A percentile compares a stretch with the other conserved stretches of the same genome.
Evolutionary conservation across 2,113 vertebrate species (phyloP).

Genomic region (Callocephalon fimbriatum): DNA sequence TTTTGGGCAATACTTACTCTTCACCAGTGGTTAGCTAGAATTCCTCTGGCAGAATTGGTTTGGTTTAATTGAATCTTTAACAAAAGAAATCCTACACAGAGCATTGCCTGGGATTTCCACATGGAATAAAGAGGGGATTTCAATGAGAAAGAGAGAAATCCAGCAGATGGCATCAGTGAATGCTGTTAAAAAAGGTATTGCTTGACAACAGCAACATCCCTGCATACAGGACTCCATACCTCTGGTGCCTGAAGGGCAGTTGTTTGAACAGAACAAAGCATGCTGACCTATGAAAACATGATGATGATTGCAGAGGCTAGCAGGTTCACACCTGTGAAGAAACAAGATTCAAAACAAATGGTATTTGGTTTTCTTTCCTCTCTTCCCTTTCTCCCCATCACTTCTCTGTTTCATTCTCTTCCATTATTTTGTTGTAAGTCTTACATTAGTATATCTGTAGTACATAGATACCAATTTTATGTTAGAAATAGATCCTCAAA

Average conservation of each 20-base stretch:
- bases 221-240: slow-evolving; percentile 72
- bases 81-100: not conserved
- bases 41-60: not conserved
- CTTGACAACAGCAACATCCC: slow-evolving; percentile 78
- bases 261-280: slow-evolving; percentile 82
- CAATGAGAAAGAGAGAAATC: slow-evolving; percentile 84
- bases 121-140: slow-evolving; percentile 79
- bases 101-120: slow-evolving; percentile 79
- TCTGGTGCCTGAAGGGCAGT: slow-evolving; percentile 78
- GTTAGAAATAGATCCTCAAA: not conserved
- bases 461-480: not conserved
- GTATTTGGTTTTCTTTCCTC: not conserved
- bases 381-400: rapidly evolving
- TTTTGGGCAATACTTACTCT: not conserved
- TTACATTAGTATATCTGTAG: not conserved
- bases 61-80: not conserved
- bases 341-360: not conserved
- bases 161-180: slow-evolving; percentile 94
- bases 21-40: not conserved
- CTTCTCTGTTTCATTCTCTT: not conserved
- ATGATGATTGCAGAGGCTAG: slow-evolving; percentile 81
- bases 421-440: not conserved
- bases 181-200: slow-evolving; percentile 80
- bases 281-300: slow-evolving; percentile 77
- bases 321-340: slow-evolving; percentile 79